Conservation (phyloP, 1,140 invertebrate genomes). For the Scylla paramamosain region DNA sequence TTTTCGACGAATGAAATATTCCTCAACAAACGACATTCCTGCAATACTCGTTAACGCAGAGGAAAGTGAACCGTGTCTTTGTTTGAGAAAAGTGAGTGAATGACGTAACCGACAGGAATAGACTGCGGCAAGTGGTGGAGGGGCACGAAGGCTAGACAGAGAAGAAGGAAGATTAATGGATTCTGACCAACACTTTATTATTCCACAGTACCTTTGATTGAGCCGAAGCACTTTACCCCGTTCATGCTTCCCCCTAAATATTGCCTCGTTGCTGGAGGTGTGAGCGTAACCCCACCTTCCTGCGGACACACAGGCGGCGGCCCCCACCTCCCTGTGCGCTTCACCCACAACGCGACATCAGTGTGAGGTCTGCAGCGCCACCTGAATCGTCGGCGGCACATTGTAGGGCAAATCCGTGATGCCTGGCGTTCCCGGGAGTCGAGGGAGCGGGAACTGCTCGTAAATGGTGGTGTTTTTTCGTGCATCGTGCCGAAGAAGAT, state of each 20-base stretch:
- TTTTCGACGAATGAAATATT: no score
- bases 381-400: background rate
- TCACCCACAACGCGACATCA: background rate
- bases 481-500: background rate
- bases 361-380: background rate
- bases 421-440: conserved; percentile 6
- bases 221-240: background rate
- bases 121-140: background rate
- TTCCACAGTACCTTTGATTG: background rate
- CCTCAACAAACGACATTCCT: no score
- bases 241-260: background rate
- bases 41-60: background rate
- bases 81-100: background rate
- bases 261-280: background rate
- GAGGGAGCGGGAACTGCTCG: background rate
- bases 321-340: background rate
- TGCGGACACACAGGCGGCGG: background rate
- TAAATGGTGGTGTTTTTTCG: background rate
- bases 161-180: background rate
- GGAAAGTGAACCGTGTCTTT: background rate
- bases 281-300: background rate
- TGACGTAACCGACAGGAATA: background rate
- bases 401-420: background rate
- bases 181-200: background rate
- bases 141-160: background rate